Base-by-base conservation (phyloP, 2,113 vertebrate species). In the Nasalis larvatus region DNA sequence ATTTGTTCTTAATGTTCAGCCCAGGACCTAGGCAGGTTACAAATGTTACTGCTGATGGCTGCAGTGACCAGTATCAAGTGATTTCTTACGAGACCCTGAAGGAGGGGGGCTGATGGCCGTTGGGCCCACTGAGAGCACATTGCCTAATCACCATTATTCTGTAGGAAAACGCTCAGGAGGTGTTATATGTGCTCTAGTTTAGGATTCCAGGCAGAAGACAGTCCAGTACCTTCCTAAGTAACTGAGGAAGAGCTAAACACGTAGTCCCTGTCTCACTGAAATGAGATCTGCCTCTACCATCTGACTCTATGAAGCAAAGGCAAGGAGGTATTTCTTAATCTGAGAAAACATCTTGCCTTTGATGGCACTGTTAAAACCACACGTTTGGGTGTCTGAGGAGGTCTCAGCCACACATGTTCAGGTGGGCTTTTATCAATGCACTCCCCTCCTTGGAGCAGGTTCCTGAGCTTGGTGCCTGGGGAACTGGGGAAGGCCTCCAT, bases 51-150 rank as follows among this genome's bases (percentile, higher is more conserved):
- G 52, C 17, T 60, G 30, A 68, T 30, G 21, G 37, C n/a, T 58
- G 4, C 8, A 27, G 18, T 18, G 49, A 35, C 27, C 8, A 73
- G 30, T 13, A 83, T 37, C 18, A 14, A n/a, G 35, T 18, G 11
- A 32, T 77, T 78, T 77, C 49, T 54, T 54, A 76, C 0, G 0
- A 68, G 42, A 73, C 4, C 40, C 74, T 77, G 30, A 17, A 35
- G 78, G n/a, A 78, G 74, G 69, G 56, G 1, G 37, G 74, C 30
- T 47, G 60, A 35, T 5, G 9, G 56, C 32, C 7, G 1, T 49
- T 54, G 42, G 56, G 12, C 17, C 27, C 27, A 52, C 30, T 1
- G 47, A 42, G 4, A 18, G 3, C 37, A 66, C 0, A 0, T 2
- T 32, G 10, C 30, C 81, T 40, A 81, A 32, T 0, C 47, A 35